Evolutionary conservation across 2,113 vertebrate species (phyloP).

Genomic region (Cepphus grylle): DNA sequence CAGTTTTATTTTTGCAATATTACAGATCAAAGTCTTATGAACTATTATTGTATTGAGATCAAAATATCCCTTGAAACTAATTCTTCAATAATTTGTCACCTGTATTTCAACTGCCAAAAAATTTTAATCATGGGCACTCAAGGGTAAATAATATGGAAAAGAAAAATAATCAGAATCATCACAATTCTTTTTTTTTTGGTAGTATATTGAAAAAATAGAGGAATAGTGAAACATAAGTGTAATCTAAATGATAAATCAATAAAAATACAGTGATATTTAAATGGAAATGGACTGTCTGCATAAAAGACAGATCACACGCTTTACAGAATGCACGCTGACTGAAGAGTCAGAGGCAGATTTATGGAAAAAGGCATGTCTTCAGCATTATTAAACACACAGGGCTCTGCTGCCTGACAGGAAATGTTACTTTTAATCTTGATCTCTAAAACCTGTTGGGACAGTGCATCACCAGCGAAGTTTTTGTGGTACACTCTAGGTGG

Average conservation of each 20-base stretch:
- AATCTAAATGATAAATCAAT: neutral
- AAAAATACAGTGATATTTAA: neutral
- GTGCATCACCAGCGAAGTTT: neutral
- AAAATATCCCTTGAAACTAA: neutral
- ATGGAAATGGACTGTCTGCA: neutral
- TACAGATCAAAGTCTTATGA: neutral
- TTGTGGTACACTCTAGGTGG: neutral
- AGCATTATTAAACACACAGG: neutral
- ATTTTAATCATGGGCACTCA: neutral
- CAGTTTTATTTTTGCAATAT: neutral
- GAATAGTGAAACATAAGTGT: neutral
- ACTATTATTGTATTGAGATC: neutral
- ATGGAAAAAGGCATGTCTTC: neutral
- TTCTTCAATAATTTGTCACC: neutral
- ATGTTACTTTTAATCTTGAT: neutral
- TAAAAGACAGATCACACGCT: neutral
- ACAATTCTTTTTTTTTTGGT: neutral
- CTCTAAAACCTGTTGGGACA: neutral
- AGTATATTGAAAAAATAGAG: neutral
- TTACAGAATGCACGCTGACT: neutral
- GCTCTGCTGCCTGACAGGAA: neutral
- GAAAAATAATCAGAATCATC: neutral
- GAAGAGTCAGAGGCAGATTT: neutral
- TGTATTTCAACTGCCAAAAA: neutral
- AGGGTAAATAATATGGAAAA: neutral